Conservation (phyloP, 2,797 vertebrate species). For the Mus spretus region DNA sequence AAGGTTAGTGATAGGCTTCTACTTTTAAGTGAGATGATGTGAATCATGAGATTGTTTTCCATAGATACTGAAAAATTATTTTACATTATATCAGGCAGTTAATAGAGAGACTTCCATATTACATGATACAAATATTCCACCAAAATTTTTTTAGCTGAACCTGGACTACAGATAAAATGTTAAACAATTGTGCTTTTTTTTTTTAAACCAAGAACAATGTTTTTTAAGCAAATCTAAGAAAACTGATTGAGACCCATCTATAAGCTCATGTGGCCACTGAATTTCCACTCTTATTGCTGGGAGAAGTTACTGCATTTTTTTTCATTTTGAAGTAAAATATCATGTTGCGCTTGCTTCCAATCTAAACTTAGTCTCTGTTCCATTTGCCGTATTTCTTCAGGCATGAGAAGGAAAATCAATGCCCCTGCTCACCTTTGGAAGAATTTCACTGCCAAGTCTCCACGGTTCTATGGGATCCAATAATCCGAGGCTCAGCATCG, state of each 20-base stretch:
- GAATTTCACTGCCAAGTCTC: constrained; percentile 84
- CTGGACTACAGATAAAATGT: constrained; percentile 47
- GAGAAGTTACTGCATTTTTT: constrained; percentile 21
- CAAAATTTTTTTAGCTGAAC: neutral
- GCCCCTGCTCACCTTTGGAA: constrained; percentile 80
- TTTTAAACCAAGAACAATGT: neutral
- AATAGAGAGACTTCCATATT: neutral
- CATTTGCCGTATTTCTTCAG: constrained; percentile 73
- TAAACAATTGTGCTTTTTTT: neutral
- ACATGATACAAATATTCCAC: neutral
- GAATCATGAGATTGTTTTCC: neutral
- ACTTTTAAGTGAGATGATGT: neutral
- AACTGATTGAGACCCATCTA: constrained; percentile 3
- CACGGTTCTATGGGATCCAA: constrained; percentile 81
- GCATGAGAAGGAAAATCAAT: constrained; percentile 77
- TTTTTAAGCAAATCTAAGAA: constrained; percentile 38
- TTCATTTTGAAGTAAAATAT: constrained; percentile 17
- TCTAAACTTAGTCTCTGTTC: constrained; percentile 72
- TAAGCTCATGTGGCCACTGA: neutral
- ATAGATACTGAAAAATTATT: neutral
- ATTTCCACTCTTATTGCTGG: constrained; percentile 19
- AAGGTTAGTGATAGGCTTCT: neutral
- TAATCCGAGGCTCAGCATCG: constrained; percentile 82
- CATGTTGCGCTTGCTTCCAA: constrained; percentile 35
- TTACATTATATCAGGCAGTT: neutral